phyloP scores from a whole-genome alignment of 2,888 invertebrate species.

The Alviniconcha strummeri region DNA sequence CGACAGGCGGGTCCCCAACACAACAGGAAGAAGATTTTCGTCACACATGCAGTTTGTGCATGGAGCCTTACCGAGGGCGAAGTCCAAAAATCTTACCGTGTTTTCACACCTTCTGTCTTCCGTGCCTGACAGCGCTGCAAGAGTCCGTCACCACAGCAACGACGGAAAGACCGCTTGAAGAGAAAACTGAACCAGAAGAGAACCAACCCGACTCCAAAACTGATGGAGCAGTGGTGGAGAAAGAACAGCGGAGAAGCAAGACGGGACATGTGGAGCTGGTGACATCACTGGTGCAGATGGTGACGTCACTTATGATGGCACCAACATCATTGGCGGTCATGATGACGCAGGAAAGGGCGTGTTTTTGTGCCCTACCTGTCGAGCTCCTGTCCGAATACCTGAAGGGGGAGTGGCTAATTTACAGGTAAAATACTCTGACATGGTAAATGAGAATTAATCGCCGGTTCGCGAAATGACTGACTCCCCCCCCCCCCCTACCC shows the following conservation, averaged over 20 bases:
- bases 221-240: neutral
- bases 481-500: no score
- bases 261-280: neutral
- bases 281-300: neutral
- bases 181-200: neutral
- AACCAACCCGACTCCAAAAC: neutral
- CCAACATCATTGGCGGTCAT: neutral
- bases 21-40: constrained; percentile 2
- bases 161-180: neutral
- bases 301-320: neutral
- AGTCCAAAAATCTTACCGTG: constrained; percentile 8
- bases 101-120: constrained; percentile 18
- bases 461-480: no score
- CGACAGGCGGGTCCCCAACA: neutral
- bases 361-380: neutral
- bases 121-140: neutral
- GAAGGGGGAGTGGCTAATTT: neutral
- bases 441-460: no score
- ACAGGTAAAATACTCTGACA: neutral
- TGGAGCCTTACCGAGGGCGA: constrained; percentile 13
- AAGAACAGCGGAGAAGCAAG: neutral
- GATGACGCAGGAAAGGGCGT: neutral
- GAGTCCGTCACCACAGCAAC: neutral
- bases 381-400: neutral
- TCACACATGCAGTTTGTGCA: constrained; percentile 6